A percentile compares a stretch with the other conserved stretches of the same genome.
Conservation (phyloP, 2,888 invertebrate species). For the Trissolcus japonicus region DNA sequence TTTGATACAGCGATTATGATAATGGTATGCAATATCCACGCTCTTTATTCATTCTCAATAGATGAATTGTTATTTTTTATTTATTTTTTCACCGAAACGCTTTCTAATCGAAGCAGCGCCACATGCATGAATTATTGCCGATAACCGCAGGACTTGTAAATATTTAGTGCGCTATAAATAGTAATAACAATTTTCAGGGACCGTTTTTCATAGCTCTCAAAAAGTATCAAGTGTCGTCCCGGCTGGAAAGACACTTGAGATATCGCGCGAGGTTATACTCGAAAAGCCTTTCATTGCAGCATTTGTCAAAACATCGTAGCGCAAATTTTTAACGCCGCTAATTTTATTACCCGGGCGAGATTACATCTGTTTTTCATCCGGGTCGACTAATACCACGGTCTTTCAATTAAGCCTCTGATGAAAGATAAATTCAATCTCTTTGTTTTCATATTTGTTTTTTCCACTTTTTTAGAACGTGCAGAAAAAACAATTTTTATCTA, state of each 20-base stretch:
- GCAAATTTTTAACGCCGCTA: neutral
- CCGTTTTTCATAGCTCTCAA: constrained; percentile 1
- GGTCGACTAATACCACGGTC: no score
- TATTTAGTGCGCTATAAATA: constrained; percentile 23
- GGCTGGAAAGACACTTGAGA: constrained; percentile 31
- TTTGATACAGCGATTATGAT: constrained; percentile 28
- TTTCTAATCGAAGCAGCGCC: no score
- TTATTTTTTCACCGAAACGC: neutral
- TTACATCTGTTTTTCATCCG: no score
- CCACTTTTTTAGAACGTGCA: neutral
- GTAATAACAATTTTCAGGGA: constrained; percentile 17
- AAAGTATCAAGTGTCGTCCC: constrained; percentile 28
- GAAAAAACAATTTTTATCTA: no score
- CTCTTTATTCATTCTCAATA: constrained; percentile 15
- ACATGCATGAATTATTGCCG: neutral
- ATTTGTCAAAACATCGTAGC: constrained; percentile 29
- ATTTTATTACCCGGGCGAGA: neutral
- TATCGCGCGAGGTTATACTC: constrained; percentile 36
- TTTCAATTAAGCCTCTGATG: no score
- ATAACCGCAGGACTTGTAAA: constrained; percentile 4
- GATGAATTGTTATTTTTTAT: constrained; percentile 14
- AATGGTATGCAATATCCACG: constrained; percentile 12
- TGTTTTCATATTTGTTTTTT: no score
- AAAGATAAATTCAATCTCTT: no score
- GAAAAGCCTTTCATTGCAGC: constrained; percentile 30